Percentiles rank a stretch among this genome's conserved stretches.
Evolutionary conservation across 2,113 vertebrate species (phyloP).

Genomic region (Fregata magnificens): DNA sequence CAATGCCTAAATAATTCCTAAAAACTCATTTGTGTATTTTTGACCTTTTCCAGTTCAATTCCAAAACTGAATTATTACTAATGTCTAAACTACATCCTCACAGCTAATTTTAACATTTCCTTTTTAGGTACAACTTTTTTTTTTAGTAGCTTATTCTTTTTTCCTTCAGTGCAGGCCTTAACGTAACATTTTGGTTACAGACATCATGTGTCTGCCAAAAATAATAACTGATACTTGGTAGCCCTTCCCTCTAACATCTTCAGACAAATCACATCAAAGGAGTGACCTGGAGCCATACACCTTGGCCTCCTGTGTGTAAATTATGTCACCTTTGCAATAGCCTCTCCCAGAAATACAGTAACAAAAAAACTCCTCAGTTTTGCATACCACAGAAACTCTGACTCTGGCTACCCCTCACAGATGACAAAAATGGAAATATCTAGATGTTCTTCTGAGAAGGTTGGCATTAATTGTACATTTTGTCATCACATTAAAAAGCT

Average conservation of each 20-base stretch:
- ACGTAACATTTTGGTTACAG: not conserved
- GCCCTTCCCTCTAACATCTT: not conserved
- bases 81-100: conserved; percentile 5
- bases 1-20: not conserved
- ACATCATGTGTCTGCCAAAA: not conserved
- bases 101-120: conserved; percentile 4
- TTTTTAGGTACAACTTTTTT: not conserved
- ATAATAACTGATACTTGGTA: not conserved
- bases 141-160: not conserved
- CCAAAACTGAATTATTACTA: not conserved
- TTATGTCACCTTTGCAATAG: not conserved
- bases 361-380: not conserved
- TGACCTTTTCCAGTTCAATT: not conserved
- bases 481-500: not conserved
- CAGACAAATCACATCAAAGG: not conserved
- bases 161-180: not conserved
- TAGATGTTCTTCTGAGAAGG: not conserved
- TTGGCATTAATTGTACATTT: not conserved
- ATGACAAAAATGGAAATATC: not conserved
- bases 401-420: not conserved
- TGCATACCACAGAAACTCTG: not conserved
- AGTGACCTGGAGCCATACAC: not conserved
- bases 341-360: not conserved
- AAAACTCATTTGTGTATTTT: not conserved
- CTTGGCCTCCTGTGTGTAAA: not conserved